Conservation (phyloP, 2,113 vertebrate genomes). For the Grammomys dolichurus region DNA sequence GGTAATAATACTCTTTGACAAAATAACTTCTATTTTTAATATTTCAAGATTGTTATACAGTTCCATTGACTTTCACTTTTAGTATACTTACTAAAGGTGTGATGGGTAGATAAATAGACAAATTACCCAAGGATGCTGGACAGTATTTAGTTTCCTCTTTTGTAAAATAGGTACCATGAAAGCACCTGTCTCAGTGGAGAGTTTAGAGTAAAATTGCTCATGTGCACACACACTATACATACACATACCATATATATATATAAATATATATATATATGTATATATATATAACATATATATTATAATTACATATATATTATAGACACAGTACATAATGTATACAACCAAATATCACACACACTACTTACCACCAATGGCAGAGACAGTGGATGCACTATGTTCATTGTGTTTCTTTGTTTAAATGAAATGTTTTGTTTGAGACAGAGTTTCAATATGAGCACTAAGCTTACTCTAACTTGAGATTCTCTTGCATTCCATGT, state of each 20-base stretch:
- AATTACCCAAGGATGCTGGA: neutral
- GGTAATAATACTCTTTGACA: neutral
- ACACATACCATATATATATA: neutral
- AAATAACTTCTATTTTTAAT: conserved; percentile 1
- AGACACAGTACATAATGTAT: neutral
- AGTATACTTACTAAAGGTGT: neutral
- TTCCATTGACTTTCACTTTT: neutral
- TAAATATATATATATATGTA: too few relatives aligned
- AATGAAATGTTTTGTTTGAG: neutral
- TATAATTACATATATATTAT: neutral
- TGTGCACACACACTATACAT: neutral
- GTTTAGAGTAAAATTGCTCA: neutral
- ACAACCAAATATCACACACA: neutral
- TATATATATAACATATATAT: too few relatives aligned
- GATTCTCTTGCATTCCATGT: neutral
- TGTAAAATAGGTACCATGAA: neutral
- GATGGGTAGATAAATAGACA: neutral
- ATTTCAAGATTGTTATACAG: neutral
- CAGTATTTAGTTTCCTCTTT: neutral
- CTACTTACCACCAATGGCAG: neutral
- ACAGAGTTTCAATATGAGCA: neutral
- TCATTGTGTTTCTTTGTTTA: neutral
- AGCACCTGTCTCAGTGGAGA: neutral
- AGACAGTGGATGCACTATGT: neutral
- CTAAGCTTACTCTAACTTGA: neutral